Conservation (phyloP, 2,888 invertebrate species). For the Gymnosoma rotundatum region DNA sequence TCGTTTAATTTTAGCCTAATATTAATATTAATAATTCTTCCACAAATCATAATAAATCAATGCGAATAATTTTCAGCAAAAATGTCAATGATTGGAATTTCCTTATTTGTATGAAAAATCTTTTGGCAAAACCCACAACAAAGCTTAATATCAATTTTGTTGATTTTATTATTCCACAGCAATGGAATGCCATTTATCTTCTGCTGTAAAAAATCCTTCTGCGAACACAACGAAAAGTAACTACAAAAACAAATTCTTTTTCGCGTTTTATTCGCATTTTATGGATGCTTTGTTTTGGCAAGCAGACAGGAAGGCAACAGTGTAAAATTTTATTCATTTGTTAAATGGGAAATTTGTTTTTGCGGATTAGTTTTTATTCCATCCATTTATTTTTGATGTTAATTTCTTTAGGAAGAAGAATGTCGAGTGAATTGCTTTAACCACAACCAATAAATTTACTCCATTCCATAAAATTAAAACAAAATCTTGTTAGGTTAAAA, state of each 20-base stretch:
- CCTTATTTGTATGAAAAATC: constrained; percentile 9
- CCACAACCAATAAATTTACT: too few relatives aligned
- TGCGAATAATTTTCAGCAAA: constrained; percentile 14
- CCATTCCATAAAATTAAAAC: too few relatives aligned
- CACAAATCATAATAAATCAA: constrained; percentile 15
- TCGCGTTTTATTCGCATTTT: neutral
- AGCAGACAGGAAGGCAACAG: neutral
- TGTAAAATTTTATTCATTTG: constrained; percentile 15
- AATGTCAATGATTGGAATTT: constrained; percentile 21
- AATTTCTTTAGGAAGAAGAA: too few relatives aligned
- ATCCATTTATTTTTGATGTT: too few relatives aligned
- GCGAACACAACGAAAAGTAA: neutral
- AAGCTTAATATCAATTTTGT: constrained; percentile 43
- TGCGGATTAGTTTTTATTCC: constrained; percentile 21
- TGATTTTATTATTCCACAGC: constrained; percentile 25
- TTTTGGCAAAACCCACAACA: constrained; percentile 23
- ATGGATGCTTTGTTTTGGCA: constrained; percentile 29
- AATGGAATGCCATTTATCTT: constrained; percentile 63
- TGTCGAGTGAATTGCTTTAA: too few relatives aligned
- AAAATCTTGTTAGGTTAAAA: too few relatives aligned
- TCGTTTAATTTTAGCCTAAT: too few relatives aligned
- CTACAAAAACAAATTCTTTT: constrained; percentile 9
- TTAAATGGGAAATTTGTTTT: constrained; percentile 30
- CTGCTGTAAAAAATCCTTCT: neutral
- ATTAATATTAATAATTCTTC: too few relatives aligned